Evolutionary conservation across 1,140 invertebrate genomes (phyloP), one percentile per base, ranked within the genome.

Genomic region (Drosophila lacertosa): DNA sequence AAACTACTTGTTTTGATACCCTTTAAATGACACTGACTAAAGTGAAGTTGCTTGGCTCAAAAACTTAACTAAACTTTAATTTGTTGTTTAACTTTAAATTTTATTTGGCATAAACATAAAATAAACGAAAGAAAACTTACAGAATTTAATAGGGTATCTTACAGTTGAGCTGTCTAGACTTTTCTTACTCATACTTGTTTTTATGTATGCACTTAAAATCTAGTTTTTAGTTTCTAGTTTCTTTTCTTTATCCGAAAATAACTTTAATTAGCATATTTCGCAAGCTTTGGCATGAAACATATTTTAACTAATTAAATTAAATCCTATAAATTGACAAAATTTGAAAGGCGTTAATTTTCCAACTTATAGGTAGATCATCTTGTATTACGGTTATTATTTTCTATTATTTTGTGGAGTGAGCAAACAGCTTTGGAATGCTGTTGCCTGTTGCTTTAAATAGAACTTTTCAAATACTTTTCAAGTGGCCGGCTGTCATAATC

Each of bases 401-500:
- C n/a, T n/a, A n/a, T n/a, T n/a, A n/a, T 33, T 20, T 16, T 11
- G 37, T 20, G 47, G 10, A 10, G 48, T 80, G 77, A 82, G 69
- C 78, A 60, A 65, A 80, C 50, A 50, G 15, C 37, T 18, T 32
- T 44, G 55, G 67, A 80, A 84, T 83, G 50, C 55, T 48, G 42
- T 53, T 51, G 48, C 42, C 45, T 80, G 55, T 53, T 48, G 42
- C 68, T 73, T 64, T 57, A 68, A 79, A 76, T 83, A 78, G 79
- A 83, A 86, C 71, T 72, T 74, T 44, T 42, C 11, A 37, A 26
- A 1, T 24, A n/a, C 7, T 16, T 37, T 29, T 80, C 63, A 45
- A 83, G 80, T 86, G 80, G 68, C 63, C 72, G 77, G 66, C 76
- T 83, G 79, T 83, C 80, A 83, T 75, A 71, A 65, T 66, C 79